Conservation (phyloP, 2,797 vertebrate species). For the Cygnus olor region DNA sequence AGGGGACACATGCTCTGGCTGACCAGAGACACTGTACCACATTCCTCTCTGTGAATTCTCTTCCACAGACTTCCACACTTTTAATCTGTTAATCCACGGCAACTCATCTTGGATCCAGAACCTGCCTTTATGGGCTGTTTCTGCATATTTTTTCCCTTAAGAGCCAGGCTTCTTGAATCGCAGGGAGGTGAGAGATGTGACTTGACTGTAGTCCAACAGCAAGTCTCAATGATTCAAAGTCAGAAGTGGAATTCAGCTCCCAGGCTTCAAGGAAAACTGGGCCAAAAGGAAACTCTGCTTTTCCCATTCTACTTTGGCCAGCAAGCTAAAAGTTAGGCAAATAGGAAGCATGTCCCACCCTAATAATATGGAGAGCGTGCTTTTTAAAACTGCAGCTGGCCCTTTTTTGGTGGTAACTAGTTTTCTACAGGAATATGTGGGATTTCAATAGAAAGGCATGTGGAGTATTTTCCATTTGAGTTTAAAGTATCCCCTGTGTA, state of each 20-base stretch:
- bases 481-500: not conserved
- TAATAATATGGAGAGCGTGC: not conserved
- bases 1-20: not conserved
- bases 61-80: not conserved
- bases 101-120: conserved; percentile 25
- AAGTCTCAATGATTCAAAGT: conserved; percentile 64
- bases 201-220: conserved; percentile 46
- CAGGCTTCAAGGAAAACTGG: conserved; percentile 51
- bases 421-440: conserved; percentile 22
- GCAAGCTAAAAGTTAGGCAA: conserved; percentile 47
- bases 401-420: not conserved
- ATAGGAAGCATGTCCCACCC: conserved; percentile 58
- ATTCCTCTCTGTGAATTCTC: not conserved
- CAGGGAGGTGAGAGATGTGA: conserved; percentile 55
- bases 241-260: conserved; percentile 59
- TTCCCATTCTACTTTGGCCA: conserved; percentile 53
- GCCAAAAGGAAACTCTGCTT: conserved; percentile 68
- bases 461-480: conserved; percentile 7
- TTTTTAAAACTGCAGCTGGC: conserved; percentile 43
- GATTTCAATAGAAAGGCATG: conserved; percentile 18
- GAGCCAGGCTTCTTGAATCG: conserved; percentile 44
- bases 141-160: conserved; percentile 38
- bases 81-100: conserved; percentile 39
- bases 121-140: not conserved
- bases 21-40: not conserved